Conservation (phyloP, 2,888 invertebrate genomes). For the Drosophila aldrichi region DNA sequence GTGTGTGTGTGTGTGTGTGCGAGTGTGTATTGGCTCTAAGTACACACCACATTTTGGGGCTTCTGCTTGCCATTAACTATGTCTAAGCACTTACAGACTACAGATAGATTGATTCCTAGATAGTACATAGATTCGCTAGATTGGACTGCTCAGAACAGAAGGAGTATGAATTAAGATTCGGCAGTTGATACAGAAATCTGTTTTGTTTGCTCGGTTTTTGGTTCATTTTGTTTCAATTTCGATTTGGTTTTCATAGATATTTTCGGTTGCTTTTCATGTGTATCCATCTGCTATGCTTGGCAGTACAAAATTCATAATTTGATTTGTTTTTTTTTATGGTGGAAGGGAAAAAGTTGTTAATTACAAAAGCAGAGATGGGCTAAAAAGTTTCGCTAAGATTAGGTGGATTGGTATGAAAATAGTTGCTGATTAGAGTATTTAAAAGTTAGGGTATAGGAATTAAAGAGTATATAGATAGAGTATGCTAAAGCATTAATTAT, state of each 20-base stretch:
- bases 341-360: constrained; percentile 26
- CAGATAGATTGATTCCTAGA: constrained; percentile 3
- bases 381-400: constrained; percentile 22
- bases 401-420: constrained; percentile 31
- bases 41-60: constrained; percentile 25
- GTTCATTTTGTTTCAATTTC: constrained; percentile 9
- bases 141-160: constrained; percentile 82
- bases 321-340: constrained; percentile 13
- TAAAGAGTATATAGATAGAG: constrained; percentile 37
- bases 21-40: constrained; percentile 32
- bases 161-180: constrained; percentile 85
- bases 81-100: constrained; percentile 4
- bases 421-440: constrained; percentile 34
- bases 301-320: constrained; percentile 49
- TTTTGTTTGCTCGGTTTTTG: constrained; percentile 1
- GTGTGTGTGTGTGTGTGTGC: constrained; percentile 3
- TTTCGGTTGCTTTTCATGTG: constrained; percentile 56
- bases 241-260: constrained; percentile 21
- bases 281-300: constrained; percentile 61
- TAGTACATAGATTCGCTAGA: constrained; percentile 21
- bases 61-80: constrained; percentile 21
- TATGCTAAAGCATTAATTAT: constrained; percentile 39
- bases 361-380: constrained; percentile 52
- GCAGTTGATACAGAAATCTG: constrained; percentile 85
- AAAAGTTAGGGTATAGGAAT: constrained; percentile 18